Evolutionary conservation across 2,888 invertebrate genomes (phyloP).

Genomic region (Linyphia triangularis): DNA sequence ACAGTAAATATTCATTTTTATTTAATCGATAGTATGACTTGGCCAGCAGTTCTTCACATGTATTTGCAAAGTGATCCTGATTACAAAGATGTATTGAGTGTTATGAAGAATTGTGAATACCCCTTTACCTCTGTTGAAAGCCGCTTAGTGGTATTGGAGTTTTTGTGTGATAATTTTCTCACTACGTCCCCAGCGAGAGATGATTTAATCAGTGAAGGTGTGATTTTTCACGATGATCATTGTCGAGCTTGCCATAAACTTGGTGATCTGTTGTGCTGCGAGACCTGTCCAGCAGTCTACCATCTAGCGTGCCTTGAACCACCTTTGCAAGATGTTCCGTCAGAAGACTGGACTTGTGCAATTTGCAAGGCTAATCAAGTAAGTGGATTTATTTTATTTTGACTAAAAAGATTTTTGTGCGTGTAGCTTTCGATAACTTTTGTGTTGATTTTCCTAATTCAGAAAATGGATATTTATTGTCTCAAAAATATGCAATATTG

Average conservation of each 20-base stretch:
- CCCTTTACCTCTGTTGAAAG: slow-evolving; percentile 90
- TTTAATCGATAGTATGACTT: slow-evolving; percentile 96
- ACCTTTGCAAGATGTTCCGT: slow-evolving; percentile 94
- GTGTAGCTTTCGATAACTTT: too few relatives aligned
- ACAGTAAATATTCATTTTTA: slow-evolving; percentile 95
- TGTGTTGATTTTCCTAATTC: too few relatives aligned
- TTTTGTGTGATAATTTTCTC: slow-evolving; percentile 95
- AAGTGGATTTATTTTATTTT: slow-evolving; percentile 66
- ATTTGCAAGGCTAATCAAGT: slow-evolving; percentile 94
- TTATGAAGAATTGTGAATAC: slow-evolving; percentile 84
- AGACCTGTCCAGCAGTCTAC: slow-evolving; percentile 98
- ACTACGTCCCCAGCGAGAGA: slow-evolving; percentile 95
- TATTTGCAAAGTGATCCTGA: slow-evolving; percentile 92
- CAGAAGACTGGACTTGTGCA: slow-evolving; percentile 98
- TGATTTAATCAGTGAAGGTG: slow-evolving; percentile 94
- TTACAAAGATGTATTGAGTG: slow-evolving; percentile 78
- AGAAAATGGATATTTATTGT: too few relatives aligned
- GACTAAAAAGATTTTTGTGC: too few relatives aligned
- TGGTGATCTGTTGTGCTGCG: slow-evolving; percentile 97
- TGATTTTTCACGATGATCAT: slow-evolving; percentile 77
- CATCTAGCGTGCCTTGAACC: slow-evolving; percentile 98
- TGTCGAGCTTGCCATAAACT: slow-evolving; percentile 89
- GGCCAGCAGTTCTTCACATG: slow-evolving; percentile 94
- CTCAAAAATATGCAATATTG: too few relatives aligned
- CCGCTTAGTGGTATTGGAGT: slow-evolving; percentile 90